Percentiles rank a stretch among this genome's conserved stretches.
Conservation (phyloP, 2,113 vertebrate species). For the Labeo rohita region DNA sequence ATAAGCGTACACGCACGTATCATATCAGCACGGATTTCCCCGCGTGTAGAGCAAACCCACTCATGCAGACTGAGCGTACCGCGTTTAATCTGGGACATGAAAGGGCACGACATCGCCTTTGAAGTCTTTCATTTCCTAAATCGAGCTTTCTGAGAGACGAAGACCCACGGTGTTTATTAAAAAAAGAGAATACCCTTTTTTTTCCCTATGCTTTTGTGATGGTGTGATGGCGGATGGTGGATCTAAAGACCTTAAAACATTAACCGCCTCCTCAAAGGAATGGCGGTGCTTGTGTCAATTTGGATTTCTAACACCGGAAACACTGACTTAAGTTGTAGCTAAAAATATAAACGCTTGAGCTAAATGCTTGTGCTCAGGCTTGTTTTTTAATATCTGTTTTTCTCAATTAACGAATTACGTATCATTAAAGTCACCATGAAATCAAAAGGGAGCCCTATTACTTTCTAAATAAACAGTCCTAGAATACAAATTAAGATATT, state of each 20-base stretch:
- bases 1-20: neutral
- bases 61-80: conserved; percentile 25
- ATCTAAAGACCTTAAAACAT: conserved; percentile 43
- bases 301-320: conserved; percentile 11
- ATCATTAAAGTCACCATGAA: neutral
- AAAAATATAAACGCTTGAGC: conserved; percentile 4
- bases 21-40: conserved; percentile 33
- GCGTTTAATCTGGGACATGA: conserved; percentile 57
- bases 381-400: too few species aligned
- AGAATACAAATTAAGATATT: too few species aligned
- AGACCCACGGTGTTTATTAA: conserved; percentile 48
- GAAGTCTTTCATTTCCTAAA: conserved; percentile 62
- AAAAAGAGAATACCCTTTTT: conserved; percentile 10
- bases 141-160: conserved; percentile 46
- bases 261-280: conserved; percentile 40
- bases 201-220: conserved; percentile 34
- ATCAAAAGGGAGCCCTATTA: neutral
- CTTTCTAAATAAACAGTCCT: neutral
- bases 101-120: conserved; percentile 58
- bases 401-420: too few species aligned
- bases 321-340: neutral
- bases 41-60: neutral
- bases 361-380: neutral
- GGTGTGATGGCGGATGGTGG: conserved; percentile 11
- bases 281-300: neutral